Conservation (phyloP, 2,113 vertebrate genomes). For the Atractosteus spatula region DNA sequence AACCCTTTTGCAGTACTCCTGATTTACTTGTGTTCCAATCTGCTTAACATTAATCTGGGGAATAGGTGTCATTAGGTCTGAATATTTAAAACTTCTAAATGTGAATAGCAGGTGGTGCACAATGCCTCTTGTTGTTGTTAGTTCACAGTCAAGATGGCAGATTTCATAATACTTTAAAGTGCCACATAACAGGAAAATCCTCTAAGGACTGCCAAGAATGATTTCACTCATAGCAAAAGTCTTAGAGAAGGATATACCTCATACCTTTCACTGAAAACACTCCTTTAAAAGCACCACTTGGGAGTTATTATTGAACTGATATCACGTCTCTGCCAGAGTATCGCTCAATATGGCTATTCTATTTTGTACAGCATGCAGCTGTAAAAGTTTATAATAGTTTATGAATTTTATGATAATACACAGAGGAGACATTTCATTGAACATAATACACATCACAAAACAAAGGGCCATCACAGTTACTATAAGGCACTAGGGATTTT, state of each 20-base stretch:
- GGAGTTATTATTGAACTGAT: conserved; percentile 13
- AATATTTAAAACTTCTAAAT: conserved; percentile 63
- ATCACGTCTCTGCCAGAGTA: conserved; percentile 6
- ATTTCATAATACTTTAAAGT: conserved; percentile 66
- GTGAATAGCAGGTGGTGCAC: conserved; percentile 67
- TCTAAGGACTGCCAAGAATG: conserved; percentile 56
- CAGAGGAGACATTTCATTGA: not conserved
- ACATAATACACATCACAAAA: conserved; percentile 14
- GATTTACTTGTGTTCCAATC: conserved; percentile 26
- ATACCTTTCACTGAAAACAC: conserved; percentile 38
- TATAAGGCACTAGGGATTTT: conserved; percentile 6
- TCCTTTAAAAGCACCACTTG: conserved; percentile 5
- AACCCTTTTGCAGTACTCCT: conserved; percentile 21
- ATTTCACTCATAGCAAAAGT: conserved; percentile 53
- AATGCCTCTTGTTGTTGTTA: conserved; percentile 69
- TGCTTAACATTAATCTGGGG: conserved; percentile 36
- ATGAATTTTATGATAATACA: conserved; percentile 1
- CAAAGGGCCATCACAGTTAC: not conserved
- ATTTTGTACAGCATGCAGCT: conserved; percentile 11
- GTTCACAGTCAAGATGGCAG: conserved; percentile 62
- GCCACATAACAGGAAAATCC: conserved; percentile 56
- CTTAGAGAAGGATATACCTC: conserved; percentile 49
- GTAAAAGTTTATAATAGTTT: conserved; percentile 3
- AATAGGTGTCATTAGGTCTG: conserved; percentile 56
- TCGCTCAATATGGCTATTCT: conserved; percentile 1